Base-by-base conservation (phyloP, 2,797 vertebrate genomes). In the Chelmon rostratus region DNA sequence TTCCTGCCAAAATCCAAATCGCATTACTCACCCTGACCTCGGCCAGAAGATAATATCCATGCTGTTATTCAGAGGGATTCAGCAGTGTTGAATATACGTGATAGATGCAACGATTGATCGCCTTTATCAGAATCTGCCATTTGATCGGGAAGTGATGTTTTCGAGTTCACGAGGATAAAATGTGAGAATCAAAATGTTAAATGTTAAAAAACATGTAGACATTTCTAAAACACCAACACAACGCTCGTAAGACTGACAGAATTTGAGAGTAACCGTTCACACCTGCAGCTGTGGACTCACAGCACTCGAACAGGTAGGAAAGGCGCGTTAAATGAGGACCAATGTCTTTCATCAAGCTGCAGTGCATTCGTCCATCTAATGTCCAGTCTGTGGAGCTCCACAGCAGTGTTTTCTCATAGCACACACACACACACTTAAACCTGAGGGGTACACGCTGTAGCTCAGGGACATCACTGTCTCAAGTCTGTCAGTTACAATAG, bases 291-390 rank as follows among this genome's bases (percentile, higher is more conserved):
- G 13, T 15, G 21, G 19, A 74, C 21, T 46, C 18, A 1, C 4
- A 42, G 15, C 46, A 12, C 50, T 9, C 19, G 4, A 16, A 52
- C 16, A 37, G 71, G 35, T 35, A 58, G 58, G 46, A 72, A 65
- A 74, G 12, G 54, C 58, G 0, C 71, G 76, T 74, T 92, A 83
- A 87, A 84, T 88, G 86, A 89, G 88, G 87, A 83, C 83, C 89
- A 78, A 75, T 66, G 76, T 89, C 66, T 78, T 77, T 75, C 79
- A 84, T 86, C 69, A 74, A 76, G 68, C 23, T 5, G 71, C 62
- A 77, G 38, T 15, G 47, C 82, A 78, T 87, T 44, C 11, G 47
- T 72, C 16, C 78, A 49, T 82, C n/a, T 67, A 52, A 18, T 47
- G 65, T 77, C 73, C 33, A 54, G 18, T 23, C 59, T 18, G 25